A percentile compares a stretch with the other conserved stretches of the same genome.
Conservation (phyloP, 2,797 vertebrate genomes). For the Myiotriccus ornatus region DNA sequence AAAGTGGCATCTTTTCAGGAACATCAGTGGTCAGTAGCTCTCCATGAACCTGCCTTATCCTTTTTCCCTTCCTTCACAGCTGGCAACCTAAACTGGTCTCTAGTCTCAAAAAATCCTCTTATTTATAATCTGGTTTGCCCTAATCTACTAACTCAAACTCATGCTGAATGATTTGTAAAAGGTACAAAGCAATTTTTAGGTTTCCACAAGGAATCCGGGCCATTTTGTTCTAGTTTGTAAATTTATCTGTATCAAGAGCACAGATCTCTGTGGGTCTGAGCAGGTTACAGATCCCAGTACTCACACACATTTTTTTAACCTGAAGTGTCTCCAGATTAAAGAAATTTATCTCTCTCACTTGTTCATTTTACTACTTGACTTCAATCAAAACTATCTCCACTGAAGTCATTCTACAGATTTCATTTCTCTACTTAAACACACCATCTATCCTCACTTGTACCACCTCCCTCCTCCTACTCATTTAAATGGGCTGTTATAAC, state of each 20-base stretch:
- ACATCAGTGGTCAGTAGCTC: neutral
- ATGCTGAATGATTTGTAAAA: neutral
- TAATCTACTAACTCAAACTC: constrained; percentile 17
- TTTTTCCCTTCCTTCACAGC: neutral
- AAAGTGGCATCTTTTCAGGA: neutral
- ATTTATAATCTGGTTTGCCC: constrained; percentile 32
- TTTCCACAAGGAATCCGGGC: neutral
- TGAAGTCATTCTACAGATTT: constrained; percentile 60
- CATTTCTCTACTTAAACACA: constrained; percentile 60
- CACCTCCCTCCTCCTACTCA: constrained; percentile 60
- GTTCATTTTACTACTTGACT: constrained; percentile 56
- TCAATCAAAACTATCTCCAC: constrained; percentile 59
- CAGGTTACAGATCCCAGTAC: neutral
- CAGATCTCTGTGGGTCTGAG: neutral
- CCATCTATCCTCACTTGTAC: constrained; percentile 57
- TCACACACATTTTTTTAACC: neutral
- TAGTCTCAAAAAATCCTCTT: constrained; percentile 3
- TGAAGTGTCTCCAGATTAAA: neutral
- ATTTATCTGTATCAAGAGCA: neutral
- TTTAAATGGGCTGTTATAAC: constrained; percentile 63
- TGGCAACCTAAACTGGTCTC: neutral
- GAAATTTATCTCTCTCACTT: constrained; percentile 56
- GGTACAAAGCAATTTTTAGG: neutral
- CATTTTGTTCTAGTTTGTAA: neutral
- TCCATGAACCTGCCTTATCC: neutral